Percentiles rank a stretch among this genome's conserved stretches.
These are phyloP conservation scores for Eulithis prunata DNA, from an alignment of 2,888 invertebrate genomes.

Conservation along the genomic window DNA sequence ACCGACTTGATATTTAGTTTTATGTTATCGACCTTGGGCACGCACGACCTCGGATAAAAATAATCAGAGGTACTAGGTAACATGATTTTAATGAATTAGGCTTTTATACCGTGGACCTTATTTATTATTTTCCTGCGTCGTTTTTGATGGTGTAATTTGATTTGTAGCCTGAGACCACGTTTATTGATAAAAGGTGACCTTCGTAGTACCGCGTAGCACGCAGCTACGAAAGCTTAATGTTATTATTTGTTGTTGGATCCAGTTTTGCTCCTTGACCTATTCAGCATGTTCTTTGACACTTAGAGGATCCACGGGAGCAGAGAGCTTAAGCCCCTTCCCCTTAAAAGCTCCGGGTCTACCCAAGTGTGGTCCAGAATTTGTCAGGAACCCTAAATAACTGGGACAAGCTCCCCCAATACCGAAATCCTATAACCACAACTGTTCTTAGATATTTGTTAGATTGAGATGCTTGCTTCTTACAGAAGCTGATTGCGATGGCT, in stretches of 20 bases:
- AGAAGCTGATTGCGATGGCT: slow-evolving; percentile 83
- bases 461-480: slow-evolving; percentile 43
- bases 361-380: too few relatives aligned
- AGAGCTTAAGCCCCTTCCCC: too few relatives aligned
- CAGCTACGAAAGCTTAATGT: neutral
- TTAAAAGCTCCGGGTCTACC: too few relatives aligned
- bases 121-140: neutral
- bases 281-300: too few relatives aligned
- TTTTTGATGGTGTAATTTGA: neutral
- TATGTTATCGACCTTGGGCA: neutral
- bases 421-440: too few relatives aligned
- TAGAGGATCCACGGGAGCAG: too few relatives aligned
- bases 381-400: too few relatives aligned
- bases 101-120: neutral
- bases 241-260: too few relatives aligned
- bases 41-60: neutral
- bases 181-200: neutral
- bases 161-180: neutral
- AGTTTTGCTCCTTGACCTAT: too few relatives aligned
- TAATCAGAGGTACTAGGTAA: neutral
- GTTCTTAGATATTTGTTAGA: neutral
- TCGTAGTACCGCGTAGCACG: slow-evolving; percentile 17
- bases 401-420: too few relatives aligned
- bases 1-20: neutral
- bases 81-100: neutral